Base-by-base conservation (phyloP, 2,888 invertebrate species). In the Heliothis peltigera region DNA sequence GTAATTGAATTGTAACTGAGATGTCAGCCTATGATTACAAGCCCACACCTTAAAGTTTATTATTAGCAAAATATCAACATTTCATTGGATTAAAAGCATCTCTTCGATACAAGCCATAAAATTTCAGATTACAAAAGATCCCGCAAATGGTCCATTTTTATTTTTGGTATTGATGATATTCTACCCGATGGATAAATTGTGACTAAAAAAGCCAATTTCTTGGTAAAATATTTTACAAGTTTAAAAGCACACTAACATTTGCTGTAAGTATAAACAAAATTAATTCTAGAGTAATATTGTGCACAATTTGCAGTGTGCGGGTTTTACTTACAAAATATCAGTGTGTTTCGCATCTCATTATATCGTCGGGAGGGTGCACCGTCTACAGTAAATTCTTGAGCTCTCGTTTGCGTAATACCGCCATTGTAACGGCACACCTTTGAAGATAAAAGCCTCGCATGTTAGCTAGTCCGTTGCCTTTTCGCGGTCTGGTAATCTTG, bases 381-480 rank as follows among this genome's bases (percentile, higher is more conserved):
- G 75, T 82, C 81, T 84, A 82, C 84, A 80, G 86, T 86, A 86
- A 88, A 89, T 87, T 89, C 87, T 86, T 85, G 81, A 86, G 84
- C 84, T 88, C 90, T 88, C 89, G 87, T 89, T 90, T 89, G 86
- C 85, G 86, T 89, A 86, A 89, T 86, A 84, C 87, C 84, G 82
- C 86, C 84, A 89, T 90, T 92, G 89, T 91, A 85, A 86, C 86
- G 77, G 82, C 86, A 86, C 90, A 91, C 88, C 89, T 91, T 89
- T 87, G 88, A 87, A 88, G 88, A 89, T 89, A 90, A 90, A 90
- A 89, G 87, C 85, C 79, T 84, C 84, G 81, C 82, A 81, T 83
- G 84, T 84, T 82, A 82, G 83, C 63, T 74, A 78, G 84, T 79
- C 83, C 83, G 83, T 79, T 83, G 81, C 87, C 84, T 86, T 87